Conservation (phyloP, 1,140 invertebrate species). For the Cardiocondyla obscurior region DNA sequence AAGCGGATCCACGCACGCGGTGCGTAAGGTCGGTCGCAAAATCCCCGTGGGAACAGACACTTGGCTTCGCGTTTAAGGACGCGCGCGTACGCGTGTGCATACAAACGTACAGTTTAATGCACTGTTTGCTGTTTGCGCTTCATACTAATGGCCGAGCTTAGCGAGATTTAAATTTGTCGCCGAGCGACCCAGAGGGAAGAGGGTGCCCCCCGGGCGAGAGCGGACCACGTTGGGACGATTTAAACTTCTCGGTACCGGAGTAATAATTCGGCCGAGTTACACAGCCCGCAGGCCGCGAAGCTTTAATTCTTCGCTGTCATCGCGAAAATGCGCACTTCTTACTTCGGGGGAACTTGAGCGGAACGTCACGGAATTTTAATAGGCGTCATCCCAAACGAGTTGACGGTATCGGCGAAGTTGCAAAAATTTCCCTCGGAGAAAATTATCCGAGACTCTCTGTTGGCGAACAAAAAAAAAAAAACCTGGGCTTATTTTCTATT, state of each 20-base stretch:
- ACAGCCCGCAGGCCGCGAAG: slow-evolving; percentile 66
- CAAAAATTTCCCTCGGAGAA: not conserved
- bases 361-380: slow-evolving; percentile 57
- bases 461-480: not conserved
- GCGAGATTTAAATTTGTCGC: slow-evolving; percentile 83
- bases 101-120: slow-evolving; percentile 77
- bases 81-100: slow-evolving; percentile 15
- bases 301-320: slow-evolving; percentile 40
- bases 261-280: slow-evolving; percentile 76
- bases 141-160: slow-evolving; percentile 82
- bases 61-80: slow-evolving; percentile 80
- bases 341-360: slow-evolving; percentile 2
- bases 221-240: slow-evolving; percentile 69
- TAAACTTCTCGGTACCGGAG: slow-evolving; percentile 76
- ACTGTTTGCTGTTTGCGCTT: slow-evolving; percentile 83
- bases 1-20: slow-evolving; percentile 41
- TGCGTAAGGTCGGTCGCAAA: slow-evolving; percentile 62
- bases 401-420: not conserved
- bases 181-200: slow-evolving; percentile 59
- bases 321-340: slow-evolving; percentile 10
- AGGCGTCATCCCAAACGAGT: slow-evolving; percentile 39
- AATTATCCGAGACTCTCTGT: not conserved
- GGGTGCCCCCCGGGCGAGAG: not conserved
- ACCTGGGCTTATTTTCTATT: not conserved
- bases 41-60: slow-evolving; percentile 83